A percentile compares a stretch with the other conserved stretches of the same genome.
These are phyloP conservation scores for Protonemura montana DNA, from an alignment of 2,888 invertebrate genomes.

Conservation along the genomic window DNA sequence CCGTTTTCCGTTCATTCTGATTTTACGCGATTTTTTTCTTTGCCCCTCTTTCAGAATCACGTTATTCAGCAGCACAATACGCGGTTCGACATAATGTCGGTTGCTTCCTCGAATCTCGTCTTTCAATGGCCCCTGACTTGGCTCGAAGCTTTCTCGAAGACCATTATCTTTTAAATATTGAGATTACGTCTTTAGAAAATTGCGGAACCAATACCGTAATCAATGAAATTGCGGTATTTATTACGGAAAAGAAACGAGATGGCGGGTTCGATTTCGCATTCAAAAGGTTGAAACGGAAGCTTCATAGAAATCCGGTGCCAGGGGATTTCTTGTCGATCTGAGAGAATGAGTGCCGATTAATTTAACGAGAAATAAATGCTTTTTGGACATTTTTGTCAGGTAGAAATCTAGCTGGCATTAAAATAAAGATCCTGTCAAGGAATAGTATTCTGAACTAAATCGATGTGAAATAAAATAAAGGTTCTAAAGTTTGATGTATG, in stretches of 20 bases:
- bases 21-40: slow-evolving; percentile 3
- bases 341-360: slow-evolving; percentile 1
- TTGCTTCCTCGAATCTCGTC: not conserved
- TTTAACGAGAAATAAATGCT: not conserved
- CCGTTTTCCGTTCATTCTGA: slow-evolving; percentile 17
- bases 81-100: not conserved
- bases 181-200: slow-evolving; percentile 24
- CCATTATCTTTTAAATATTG: slow-evolving; percentile 40
- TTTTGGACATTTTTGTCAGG: not conserved
- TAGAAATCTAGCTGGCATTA: not conserved
- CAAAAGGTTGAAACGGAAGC: slow-evolving; percentile 16
- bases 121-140: not conserved
- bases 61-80: not conserved
- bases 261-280: slow-evolving; percentile 28
- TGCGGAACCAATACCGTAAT: slow-evolving; percentile 36
- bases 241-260: slow-evolving; percentile 10
- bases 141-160: not conserved
- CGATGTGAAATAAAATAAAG: too few species aligned
- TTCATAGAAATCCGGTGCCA: not conserved
- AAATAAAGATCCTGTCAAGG: not conserved
- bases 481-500: too few species aligned
- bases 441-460: too few species aligned
- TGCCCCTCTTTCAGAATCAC: not conserved
- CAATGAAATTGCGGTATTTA: slow-evolving; percentile 38
- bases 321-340: not conserved